Conservation (phyloP, 2,888 invertebrate genomes). For the Trichopoda pennipes region DNA sequence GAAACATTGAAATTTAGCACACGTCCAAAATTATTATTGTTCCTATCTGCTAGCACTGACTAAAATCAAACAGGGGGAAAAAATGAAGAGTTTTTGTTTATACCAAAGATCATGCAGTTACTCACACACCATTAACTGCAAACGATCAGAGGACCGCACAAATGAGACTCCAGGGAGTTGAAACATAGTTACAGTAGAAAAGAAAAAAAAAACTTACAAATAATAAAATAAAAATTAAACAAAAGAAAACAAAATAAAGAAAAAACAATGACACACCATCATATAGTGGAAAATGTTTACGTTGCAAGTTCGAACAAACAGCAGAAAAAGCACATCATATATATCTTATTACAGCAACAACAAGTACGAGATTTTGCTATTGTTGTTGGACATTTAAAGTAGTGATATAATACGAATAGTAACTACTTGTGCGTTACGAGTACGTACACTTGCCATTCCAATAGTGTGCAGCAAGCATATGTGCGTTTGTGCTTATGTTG, state of each 20-base stretch:
- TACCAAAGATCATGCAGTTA: conserved; percentile 58
- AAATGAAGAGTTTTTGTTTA: conserved; percentile 54
- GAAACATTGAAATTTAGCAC: background rate
- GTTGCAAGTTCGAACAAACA: conserved; percentile 33
- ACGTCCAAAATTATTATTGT: background rate
- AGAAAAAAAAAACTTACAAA: background rate
- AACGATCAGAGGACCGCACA: conserved; percentile 66
- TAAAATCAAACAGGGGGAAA: conserved; percentile 37
- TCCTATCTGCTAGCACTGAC: conserved; percentile 43
- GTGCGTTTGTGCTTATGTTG: conserved; percentile 9
- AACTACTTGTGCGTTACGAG: conserved; percentile 57
- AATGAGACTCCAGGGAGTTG: conserved; percentile 66
- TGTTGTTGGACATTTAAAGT: conserved; percentile 49
- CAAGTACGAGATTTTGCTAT: conserved; percentile 29
- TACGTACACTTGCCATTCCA: conserved; percentile 66
- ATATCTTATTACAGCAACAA: conserved; percentile 61
- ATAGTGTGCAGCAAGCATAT: conserved; percentile 1
- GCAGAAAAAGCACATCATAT: conserved; percentile 44
- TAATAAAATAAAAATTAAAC: no score
- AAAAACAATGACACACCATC: conserved; percentile 41
- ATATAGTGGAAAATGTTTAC: conserved; percentile 28
- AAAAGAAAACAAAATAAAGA: background rate
- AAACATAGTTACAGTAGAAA: no score
- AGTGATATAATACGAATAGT: conserved; percentile 51
- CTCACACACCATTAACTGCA: conserved; percentile 63